Evolutionary conservation across 2,888 invertebrate species (phyloP), one percentile per base, ranked within the genome.

Genomic region (Ellobium chinense): DNA sequence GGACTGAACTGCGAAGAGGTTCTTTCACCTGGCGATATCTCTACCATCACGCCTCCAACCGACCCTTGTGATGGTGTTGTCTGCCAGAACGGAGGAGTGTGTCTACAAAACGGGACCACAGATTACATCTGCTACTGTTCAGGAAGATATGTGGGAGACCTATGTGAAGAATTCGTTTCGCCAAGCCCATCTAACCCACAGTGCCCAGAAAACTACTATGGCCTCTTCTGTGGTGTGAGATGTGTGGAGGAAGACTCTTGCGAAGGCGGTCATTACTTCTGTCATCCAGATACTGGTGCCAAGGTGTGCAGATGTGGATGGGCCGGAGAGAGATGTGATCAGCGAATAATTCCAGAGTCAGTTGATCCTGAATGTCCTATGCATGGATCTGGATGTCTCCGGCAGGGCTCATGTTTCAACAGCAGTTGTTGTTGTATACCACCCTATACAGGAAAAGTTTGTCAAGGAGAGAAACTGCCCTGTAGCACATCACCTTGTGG

Each of bases 1-100:
- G 89, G 89, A 4, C 74, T 68, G 14, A 81, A 84, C 54, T 89
- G 89, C 81, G 86, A 88, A 68, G 39, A n/a, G 34, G 81, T 78
- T 66, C 56, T 77, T 27, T 65, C 82, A 29, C 70, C 24, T 18
- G 24, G 73, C 1, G 56, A 7, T 1, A 29, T 56, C 14, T n/a
- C 66, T 65, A 36, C 83, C 39, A 79, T 76, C 2, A 58, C 63
- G 14, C 27, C 39, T 37, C 34, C 63, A 14, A 34, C 63, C 18
- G 78, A 81, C 24, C 80, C 78, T 18, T 85, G 85, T 37, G 37
- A 37, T 2, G 39, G 1, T 7, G 31, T 74, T 0, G 39, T 60
- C n/a, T 85, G 85, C 36, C 37, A 37, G 18, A 83, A 85, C 72
- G 70, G 72, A 29, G 85, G 88, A 12, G 79, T 79, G 1, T 88